Evolutionary conservation across 2,797 vertebrate species (phyloP).

Genomic region (Harpagifer antarcticus): DNA sequence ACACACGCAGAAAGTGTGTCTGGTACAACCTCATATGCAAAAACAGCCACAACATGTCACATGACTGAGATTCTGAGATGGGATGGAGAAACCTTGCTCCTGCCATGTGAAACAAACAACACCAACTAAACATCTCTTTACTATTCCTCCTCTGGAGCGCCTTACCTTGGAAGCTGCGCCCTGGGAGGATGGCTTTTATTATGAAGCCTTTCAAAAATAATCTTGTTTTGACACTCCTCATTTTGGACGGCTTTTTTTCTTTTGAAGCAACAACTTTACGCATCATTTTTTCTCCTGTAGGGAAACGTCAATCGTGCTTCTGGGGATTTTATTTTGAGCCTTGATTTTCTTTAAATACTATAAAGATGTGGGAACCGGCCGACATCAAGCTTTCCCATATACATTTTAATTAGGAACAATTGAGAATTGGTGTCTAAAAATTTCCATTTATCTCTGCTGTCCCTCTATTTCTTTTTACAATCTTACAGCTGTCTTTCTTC

Average conservation of each 20-base stretch:
- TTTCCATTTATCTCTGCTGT: neutral
- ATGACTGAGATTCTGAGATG: slow-evolving; percentile 9
- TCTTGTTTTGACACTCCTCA: slow-evolving; percentile 9
- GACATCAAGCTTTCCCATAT: neutral
- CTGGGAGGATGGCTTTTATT: slow-evolving; percentile 9
- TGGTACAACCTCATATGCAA: slow-evolving; percentile 21
- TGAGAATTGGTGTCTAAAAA: neutral
- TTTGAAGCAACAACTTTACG: neutral
- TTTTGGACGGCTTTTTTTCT: neutral
- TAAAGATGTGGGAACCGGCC: neutral
- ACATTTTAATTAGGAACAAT: neutral
- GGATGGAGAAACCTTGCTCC: slow-evolving; percentile 6
- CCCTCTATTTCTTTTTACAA: neutral
- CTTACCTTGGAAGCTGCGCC: slow-evolving; percentile 13
- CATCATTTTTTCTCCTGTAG: neutral
- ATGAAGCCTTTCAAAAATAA: neutral
- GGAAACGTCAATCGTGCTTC: neutral
- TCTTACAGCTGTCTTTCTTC: neutral
- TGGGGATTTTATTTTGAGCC: slow-evolving; percentile 15
- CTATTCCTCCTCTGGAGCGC: neutral
- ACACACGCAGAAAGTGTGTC: slow-evolving; percentile 1
- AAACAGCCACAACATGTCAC: slow-evolving; percentile 13
- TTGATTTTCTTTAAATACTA: neutral
- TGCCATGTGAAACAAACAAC: neutral
- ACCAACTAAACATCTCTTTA: slow-evolving; percentile 10